A percentile compares a stretch with the other conserved stretches of the same genome.
Conservation (phyloP, 2,797 vertebrate species). For the Perodicticus potto region DNA sequence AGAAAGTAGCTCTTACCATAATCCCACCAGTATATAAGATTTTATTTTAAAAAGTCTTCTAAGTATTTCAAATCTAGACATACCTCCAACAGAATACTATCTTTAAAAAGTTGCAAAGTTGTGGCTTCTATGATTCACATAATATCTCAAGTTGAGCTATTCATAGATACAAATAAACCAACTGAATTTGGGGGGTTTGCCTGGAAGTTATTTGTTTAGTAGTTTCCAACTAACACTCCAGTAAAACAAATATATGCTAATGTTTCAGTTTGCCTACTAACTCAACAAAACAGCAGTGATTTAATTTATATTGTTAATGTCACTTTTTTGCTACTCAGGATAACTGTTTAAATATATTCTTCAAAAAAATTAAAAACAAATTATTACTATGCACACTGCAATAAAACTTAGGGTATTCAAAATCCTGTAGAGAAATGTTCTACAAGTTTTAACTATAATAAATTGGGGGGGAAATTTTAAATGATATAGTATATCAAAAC, state of each 20-base stretch:
- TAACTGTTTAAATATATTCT: constrained; percentile 40
- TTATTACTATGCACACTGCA: background rate
- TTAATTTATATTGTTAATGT: background rate
- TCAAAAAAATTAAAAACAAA: constrained; percentile 24
- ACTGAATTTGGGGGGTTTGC: background rate
- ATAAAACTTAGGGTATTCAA: constrained; percentile 29
- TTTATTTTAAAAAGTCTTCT: constrained; percentile 1
- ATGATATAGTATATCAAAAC: background rate
- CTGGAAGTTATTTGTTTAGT: background rate
- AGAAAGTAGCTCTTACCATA: background rate
- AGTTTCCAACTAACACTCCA: background rate
- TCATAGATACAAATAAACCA: background rate
- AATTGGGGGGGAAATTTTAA: background rate
- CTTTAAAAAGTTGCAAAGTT: background rate
- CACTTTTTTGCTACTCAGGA: constrained; percentile 3
- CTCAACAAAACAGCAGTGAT: constrained; percentile 26
- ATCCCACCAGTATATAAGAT: background rate
- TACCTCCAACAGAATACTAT: background rate
- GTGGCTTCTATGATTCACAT: background rate
- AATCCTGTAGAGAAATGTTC: background rate
- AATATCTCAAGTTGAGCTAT: background rate
- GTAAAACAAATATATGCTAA: constrained; percentile 11
- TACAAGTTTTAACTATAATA: background rate
- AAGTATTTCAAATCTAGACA: background rate
- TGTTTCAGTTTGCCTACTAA: background rate